phyloP scores from a whole-genome alignment of 2,888 invertebrate species.

The Belgica antarctica region DNA sequence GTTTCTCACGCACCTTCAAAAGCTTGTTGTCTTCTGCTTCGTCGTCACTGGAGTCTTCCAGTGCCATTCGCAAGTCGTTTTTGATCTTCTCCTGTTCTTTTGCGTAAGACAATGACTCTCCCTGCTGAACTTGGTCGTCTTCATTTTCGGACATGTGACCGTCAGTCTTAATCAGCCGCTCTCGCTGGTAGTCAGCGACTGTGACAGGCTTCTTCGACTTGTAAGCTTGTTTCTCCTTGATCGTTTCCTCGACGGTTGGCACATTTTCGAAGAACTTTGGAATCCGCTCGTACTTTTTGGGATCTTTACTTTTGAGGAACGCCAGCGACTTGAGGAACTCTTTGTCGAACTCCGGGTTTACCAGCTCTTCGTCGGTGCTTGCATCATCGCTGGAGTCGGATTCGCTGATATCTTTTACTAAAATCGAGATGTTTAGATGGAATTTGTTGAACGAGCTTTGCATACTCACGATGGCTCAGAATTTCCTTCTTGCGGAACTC shows the following conservation, averaged over 20 bases:
- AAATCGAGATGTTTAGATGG: too few species aligned
- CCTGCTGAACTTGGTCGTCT: slow-evolving; percentile 49
- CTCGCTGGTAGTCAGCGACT: slow-evolving; percentile 76
- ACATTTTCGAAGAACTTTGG: slow-evolving; percentile 66
- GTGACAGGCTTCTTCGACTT: slow-evolving; percentile 62
- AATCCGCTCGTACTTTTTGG: slow-evolving; percentile 79
- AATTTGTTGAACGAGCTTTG: too few species aligned
- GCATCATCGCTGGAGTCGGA: slow-evolving; percentile 48
- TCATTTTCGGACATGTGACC: slow-evolving; percentile 60
- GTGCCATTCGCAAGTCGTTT: slow-evolving; percentile 61
- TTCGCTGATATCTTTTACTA: slow-evolving; percentile 51
- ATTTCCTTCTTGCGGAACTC: slow-evolving; percentile 83
- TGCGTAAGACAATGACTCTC: slow-evolving; percentile 59
- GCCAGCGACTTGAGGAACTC: slow-evolving; percentile 85
- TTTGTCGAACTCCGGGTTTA: slow-evolving; percentile 61
- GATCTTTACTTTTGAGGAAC: slow-evolving; percentile 82
- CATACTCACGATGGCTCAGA: slow-evolving; percentile 69
- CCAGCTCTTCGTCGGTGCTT: slow-evolving; percentile 48
- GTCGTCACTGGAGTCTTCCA: slow-evolving; percentile 59
- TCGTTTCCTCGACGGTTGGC: slow-evolving; percentile 46
- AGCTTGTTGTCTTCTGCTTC: slow-evolving; percentile 56
- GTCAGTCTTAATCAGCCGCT: slow-evolving; percentile 65
- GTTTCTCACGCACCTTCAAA: slow-evolving; percentile 59
- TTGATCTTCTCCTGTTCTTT: slow-evolving; percentile 68
- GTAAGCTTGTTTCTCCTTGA: slow-evolving; percentile 44